Base-by-base conservation (phyloP, 2,797 vertebrate species). In the Sardinella longiceps region DNA sequence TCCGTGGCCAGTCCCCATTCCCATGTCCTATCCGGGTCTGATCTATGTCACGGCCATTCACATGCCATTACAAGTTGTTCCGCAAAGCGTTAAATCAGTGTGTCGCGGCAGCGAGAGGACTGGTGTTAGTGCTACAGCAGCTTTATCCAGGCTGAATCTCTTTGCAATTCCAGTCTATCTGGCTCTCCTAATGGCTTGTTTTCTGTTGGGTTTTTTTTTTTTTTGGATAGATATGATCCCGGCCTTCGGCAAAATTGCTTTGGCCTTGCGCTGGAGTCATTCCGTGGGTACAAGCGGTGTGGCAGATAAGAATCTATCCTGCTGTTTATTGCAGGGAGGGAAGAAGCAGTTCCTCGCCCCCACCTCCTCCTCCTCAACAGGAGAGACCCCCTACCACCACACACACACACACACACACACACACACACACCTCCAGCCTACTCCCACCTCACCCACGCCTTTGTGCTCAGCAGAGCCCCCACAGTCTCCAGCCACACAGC, bases 401-500 rank as follows among this genome's bases (percentile, higher is more conserved):
- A 28, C 60, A 28, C 60, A 66, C 56, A 58, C n/a, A 58, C 60
- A 63, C n/a, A 11, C n/a, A 10, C 6, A 25, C 60, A 10, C 60
- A 10, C 60, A 66, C 60, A 48, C 46, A 48, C 46, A 6, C 46
- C 7, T 12, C 7, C 46, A 48, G 43, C 48, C 48, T 50, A 50
- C 48, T 14, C 0, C 48, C 48, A 11, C 48, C 48, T 11, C 14
- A 14, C 12, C 48, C 48, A 20, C 20, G 3, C 53, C 20, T 56
- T n/a, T 5, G 20, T 1, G 20, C 53, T 56, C 53, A 56, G 56
- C 56, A 25, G 18, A 48, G 51, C 51, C 9, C 56, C 56, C 9
- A 25, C 56, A 60, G 56, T 7, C 56, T 25, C 56, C 10, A 60
- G n/a, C n/a, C 56, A 9, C 84, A 84, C 86, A 88, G 85, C 82